A percentile compares a stretch with the other conserved stretches of the same genome.
These are phyloP conservation scores for Mactromeris polynyma DNA, from an alignment of 2,888 invertebrate genomes.

Conservation along the genomic window DNA sequence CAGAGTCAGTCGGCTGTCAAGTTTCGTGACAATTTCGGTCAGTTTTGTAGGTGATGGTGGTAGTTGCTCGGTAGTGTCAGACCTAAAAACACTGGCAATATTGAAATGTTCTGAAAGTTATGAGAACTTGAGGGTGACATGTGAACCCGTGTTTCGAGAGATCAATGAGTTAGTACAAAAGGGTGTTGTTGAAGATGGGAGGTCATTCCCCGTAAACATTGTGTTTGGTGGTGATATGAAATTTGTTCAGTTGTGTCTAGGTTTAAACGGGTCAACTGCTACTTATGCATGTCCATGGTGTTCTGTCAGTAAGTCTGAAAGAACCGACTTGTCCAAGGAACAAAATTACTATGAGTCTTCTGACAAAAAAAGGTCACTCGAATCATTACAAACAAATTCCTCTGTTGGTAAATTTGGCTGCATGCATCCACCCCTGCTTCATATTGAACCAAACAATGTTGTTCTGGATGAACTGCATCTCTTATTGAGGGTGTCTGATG, in stretches of 20 bases:
- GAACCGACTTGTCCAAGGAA: not conserved
- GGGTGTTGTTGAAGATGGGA: too few species aligned
- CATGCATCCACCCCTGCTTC: not conserved
- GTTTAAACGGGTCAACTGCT: not conserved
- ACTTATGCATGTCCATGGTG: constrained; percentile 19
- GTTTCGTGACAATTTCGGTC: too few species aligned
- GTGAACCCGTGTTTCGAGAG: too few species aligned
- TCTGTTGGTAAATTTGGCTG: not conserved
- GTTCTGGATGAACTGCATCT: constrained; percentile 46
- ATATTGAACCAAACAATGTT: not conserved
- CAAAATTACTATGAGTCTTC: not conserved
- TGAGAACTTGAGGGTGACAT: too few species aligned
- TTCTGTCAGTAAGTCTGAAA: not conserved
- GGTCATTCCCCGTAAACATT: too few species aligned
- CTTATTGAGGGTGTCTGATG: constrained; percentile 5
- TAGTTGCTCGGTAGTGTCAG: too few species aligned
- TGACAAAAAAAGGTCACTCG: not conserved
- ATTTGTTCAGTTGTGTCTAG: not conserved
- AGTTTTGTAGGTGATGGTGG: too few species aligned
- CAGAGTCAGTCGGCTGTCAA: too few species aligned
- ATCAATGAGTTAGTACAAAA: too few species aligned
- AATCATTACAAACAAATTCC: not conserved
- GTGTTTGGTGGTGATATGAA: constrained; percentile 26
- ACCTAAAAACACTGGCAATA: too few species aligned
- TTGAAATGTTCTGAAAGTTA: too few species aligned